A percentile compares a stretch with the other conserved stretches of the same genome.
These are phyloP conservation scores for Euplexia lucipara DNA, from an alignment of 2,888 invertebrate species.

Conservation along the genomic window DNA sequence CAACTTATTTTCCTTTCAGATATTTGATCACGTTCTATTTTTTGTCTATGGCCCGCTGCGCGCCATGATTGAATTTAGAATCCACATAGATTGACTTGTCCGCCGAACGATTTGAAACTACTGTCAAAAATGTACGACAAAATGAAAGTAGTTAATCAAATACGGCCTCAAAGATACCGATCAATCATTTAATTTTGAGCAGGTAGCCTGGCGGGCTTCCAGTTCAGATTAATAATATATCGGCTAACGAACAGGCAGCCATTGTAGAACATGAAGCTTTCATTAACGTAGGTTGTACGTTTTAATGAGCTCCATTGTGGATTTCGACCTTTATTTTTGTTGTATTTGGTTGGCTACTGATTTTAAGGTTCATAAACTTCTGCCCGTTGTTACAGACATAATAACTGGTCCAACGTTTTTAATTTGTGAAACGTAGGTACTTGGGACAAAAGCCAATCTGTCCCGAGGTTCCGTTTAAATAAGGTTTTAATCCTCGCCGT, in stretches of 20 bases:
- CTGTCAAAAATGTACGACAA: slow-evolving; percentile 39
- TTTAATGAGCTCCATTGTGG: slow-evolving; percentile 59
- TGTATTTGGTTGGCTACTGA: slow-evolving; percentile 45
- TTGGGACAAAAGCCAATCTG: neutral
- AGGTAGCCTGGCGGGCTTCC: slow-evolving; percentile 57
- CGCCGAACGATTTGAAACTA: slow-evolving; percentile 24
- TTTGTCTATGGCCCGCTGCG: slow-evolving; percentile 35
- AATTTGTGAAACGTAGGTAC: neutral
- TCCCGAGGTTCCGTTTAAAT: neutral
- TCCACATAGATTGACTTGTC: slow-evolving; percentile 33
- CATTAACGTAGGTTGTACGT: slow-evolving; percentile 58
- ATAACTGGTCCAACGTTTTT: slow-evolving; percentile 3
- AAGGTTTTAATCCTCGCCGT: neutral
- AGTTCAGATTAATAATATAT: slow-evolving; percentile 61
- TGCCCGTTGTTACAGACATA: slow-evolving; percentile 9
- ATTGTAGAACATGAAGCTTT: slow-evolving; percentile 59
- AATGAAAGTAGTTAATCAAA: slow-evolving; percentile 47
- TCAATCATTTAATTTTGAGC: slow-evolving; percentile 60
- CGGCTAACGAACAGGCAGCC: slow-evolving; percentile 51
- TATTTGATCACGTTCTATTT: slow-evolving; percentile 15
- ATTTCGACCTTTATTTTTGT: slow-evolving; percentile 37
- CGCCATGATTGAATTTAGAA: slow-evolving; percentile 40
- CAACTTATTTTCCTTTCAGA: neutral
- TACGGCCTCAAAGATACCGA: slow-evolving; percentile 49
- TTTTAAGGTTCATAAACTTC: slow-evolving; percentile 35